Conservation (phyloP, 2,797 vertebrate species). For the Thalassophryne amazonica region DNA sequence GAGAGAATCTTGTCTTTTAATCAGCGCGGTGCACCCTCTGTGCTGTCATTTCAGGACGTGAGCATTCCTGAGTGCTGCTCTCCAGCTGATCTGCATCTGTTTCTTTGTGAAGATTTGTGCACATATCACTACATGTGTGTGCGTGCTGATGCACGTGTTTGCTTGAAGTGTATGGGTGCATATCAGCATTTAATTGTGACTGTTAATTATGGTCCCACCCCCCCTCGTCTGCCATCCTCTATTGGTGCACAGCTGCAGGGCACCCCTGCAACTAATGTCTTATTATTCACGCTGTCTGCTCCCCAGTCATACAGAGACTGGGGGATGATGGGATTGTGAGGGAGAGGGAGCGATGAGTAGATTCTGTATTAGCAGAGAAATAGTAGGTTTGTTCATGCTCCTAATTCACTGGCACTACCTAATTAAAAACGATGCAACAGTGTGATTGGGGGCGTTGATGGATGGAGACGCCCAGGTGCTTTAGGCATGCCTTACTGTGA, state of each 20-base stretch:
- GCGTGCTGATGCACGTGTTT: conserved; percentile 1
- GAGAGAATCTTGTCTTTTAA: no score
- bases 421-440: conserved; percentile 64
- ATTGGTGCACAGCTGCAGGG: conserved; percentile 66
- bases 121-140: not conserved
- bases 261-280: conserved; percentile 63
- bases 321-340: conserved; percentile 30
- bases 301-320: conserved; percentile 52
- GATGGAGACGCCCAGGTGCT: conserved; percentile 46
- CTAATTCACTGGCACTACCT: conserved; percentile 63
- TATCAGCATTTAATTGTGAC: conserved; percentile 44
- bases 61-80: no score
- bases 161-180: conserved; percentile 7
- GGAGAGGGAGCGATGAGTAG: conserved; percentile 26
- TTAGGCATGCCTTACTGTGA: no score
- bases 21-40: no score
- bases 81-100: conserved; percentile 20
- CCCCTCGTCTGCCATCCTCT: conserved; percentile 27
- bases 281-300: conserved; percentile 71
- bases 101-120: conserved; percentile 23
- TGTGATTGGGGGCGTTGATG: conserved; percentile 61
- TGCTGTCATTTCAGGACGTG: no score
- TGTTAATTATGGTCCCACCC: conserved; percentile 54
- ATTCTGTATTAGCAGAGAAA: conserved; percentile 57
- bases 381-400: conserved; percentile 46